These are phyloP conservation scores for Darevskia mixta DNA, from an alignment of 2,797 vertebrate species.

Conservation along the genomic window DNA sequence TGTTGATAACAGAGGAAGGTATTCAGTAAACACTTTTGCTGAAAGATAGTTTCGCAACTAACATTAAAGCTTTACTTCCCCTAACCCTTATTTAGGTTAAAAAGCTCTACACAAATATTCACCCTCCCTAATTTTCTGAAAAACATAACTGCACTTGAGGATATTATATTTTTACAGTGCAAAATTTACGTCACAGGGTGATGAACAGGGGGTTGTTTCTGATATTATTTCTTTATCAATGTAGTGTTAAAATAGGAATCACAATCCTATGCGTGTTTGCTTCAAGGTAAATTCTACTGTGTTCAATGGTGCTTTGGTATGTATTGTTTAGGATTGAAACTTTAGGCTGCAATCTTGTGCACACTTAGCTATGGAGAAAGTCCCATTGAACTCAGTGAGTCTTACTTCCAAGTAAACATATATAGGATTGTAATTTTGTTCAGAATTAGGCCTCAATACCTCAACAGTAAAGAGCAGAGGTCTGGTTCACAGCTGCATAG, in stretches of 20 bases:
- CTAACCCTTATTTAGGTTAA: constrained; percentile 21
- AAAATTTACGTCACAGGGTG: constrained; percentile 12
- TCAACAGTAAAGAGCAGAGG: not conserved
- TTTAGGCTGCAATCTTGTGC: no score
- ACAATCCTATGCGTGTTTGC: not conserved
- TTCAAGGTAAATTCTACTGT: not conserved
- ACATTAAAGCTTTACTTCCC: constrained; percentile 40
- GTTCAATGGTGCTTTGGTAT: no score
- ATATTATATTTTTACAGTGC: not conserved
- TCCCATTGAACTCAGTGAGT: not conserved
- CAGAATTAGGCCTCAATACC: not conserved
- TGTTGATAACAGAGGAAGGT: constrained; percentile 55
- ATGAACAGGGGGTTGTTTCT: constrained; percentile 31
- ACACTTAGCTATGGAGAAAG: not conserved
- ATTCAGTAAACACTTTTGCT: constrained; percentile 39
- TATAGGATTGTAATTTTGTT: not conserved
- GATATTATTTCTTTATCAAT: constrained; percentile 35
- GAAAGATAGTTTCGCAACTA: constrained; percentile 48
- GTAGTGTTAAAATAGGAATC: not conserved
- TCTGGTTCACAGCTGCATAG: not conserved
- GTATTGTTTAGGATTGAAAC: no score
- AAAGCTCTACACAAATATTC: not conserved
- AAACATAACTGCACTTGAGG: constrained; percentile 7
- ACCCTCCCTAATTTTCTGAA: constrained; percentile 16
- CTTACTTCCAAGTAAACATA: not conserved